Evolutionary conservation across 2,888 invertebrate species (phyloP).

Genomic region (Xestia rhomboidea): DNA sequence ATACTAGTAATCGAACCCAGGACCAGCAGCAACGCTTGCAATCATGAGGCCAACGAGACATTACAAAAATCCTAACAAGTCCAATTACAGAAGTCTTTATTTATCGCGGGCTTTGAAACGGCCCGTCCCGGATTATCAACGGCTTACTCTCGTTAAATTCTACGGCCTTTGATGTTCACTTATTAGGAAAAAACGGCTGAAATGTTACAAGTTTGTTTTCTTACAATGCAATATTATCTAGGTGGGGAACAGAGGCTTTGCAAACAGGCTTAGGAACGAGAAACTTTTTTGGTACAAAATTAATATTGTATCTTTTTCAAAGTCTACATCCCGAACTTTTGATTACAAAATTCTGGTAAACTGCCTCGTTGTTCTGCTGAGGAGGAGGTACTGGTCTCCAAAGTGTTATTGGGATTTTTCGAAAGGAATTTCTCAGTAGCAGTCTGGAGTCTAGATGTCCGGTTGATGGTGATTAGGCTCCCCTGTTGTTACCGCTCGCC

Average conservation of each 20-base stretch:
- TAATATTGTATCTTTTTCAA: background rate
- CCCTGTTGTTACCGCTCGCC: background rate
- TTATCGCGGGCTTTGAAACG: slow-evolving; percentile 44
- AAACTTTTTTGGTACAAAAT: background rate
- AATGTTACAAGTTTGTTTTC: slow-evolving; percentile 43
- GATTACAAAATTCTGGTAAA: background rate
- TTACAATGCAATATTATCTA: slow-evolving; percentile 38
- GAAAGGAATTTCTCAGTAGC: background rate
- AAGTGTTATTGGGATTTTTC: background rate
- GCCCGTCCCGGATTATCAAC: slow-evolving; percentile 47
- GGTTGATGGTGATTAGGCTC: background rate
- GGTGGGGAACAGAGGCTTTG: background rate
- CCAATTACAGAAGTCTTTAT: slow-evolving; percentile 55
- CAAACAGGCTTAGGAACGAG: background rate
- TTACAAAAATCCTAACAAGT: slow-evolving; percentile 39
- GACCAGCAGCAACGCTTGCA: no score
- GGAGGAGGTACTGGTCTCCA: background rate
- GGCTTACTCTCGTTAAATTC: slow-evolving; percentile 60
- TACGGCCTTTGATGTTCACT: slow-evolving; percentile 52
- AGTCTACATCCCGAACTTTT: background rate
- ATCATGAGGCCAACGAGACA: background rate
- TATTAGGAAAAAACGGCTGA: slow-evolving; percentile 45
- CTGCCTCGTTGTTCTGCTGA: background rate
- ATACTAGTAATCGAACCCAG: background rate
- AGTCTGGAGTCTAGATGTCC: background rate